Percentiles rank a stretch among this genome's conserved stretches.
Conservation (phyloP, 2,888 invertebrate species). For the Furcula furcula region DNA sequence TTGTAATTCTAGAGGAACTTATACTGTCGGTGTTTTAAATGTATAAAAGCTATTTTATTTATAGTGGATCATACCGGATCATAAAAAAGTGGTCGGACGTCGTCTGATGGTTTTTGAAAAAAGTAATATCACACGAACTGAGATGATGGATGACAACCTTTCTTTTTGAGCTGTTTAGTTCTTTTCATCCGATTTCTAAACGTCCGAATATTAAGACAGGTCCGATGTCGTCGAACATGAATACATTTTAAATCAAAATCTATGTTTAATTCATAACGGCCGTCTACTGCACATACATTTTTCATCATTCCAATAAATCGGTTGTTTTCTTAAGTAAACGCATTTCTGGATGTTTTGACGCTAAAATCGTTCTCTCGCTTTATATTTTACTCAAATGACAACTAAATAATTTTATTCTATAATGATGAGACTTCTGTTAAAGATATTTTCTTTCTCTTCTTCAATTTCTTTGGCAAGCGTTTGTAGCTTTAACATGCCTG, state of each 20-base stretch:
- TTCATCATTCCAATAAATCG: slow-evolving; percentile 9
- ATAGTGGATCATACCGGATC: too few relatives aligned
- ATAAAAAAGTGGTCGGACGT: too few relatives aligned
- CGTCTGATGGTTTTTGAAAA: too few relatives aligned
- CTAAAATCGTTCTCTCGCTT: background rate
- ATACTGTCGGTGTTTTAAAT: too few relatives aligned
- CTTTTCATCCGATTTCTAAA: slow-evolving; percentile 30
- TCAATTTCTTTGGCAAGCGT: background rate
- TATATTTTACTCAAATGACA: slow-evolving; percentile 2
- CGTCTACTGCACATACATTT: slow-evolving; percentile 15
- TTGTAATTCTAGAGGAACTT: too few relatives aligned
- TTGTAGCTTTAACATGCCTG: background rate
- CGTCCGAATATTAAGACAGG: slow-evolving; percentile 33
- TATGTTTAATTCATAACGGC: slow-evolving; percentile 48
- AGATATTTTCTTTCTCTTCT: background rate
- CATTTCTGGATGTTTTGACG: slow-evolving; percentile 1
- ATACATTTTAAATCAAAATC: slow-evolving; percentile 38
- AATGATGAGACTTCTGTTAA: slow-evolving; percentile 1
- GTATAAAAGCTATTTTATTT: too few relatives aligned
- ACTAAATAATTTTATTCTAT: background rate
- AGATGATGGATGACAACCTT: too few relatives aligned
- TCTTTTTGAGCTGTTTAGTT: too few relatives aligned
- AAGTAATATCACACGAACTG: too few relatives aligned
- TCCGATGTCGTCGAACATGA: slow-evolving; percentile 34
- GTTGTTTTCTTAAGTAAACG: slow-evolving; percentile 8